Evolutionary conservation across 1,140 invertebrate genomes (phyloP).

Genomic region (Stegodyphus mimosarum): DNA sequence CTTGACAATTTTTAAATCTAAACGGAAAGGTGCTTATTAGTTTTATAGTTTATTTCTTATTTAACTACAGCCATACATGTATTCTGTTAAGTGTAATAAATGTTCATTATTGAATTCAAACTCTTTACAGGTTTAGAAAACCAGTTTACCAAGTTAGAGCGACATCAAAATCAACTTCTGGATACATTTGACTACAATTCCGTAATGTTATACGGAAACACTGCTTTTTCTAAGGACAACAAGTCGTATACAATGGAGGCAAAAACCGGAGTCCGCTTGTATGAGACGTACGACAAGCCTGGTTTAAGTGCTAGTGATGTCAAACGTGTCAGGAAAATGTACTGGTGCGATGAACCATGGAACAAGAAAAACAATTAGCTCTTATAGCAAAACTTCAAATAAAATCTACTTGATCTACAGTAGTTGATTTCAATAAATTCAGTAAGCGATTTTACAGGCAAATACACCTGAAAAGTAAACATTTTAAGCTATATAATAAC

Average conservation of each 20-base stretch:
- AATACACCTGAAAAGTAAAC: too few species aligned
- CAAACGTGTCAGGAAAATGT: constrained; percentile 65
- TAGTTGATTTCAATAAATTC: too few species aligned
- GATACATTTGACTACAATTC: constrained; percentile 66
- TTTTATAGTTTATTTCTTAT: too few species aligned
- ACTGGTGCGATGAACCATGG: constrained; percentile 63
- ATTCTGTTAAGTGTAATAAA: too few species aligned
- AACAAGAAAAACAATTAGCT: constrained; percentile 24
- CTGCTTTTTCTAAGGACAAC: constrained; percentile 66
- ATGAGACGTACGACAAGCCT: constrained; percentile 66
- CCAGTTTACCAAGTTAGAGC: constrained; percentile 61
- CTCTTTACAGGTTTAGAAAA: constrained; percentile 28
- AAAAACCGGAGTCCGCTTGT: constrained; percentile 54
- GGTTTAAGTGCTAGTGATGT: constrained; percentile 66
- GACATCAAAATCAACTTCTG: constrained; percentile 52
- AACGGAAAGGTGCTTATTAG: too few species aligned
- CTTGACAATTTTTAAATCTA: too few species aligned
- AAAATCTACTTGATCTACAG: too few species aligned
- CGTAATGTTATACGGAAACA: constrained; percentile 68
- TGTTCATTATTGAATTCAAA: background rate
- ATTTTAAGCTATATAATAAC: too few species aligned
- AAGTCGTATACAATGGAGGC: constrained; percentile 66
- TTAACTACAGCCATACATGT: too few species aligned
- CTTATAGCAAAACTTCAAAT: too few species aligned
- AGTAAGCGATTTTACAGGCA: too few species aligned